These are phyloP conservation scores for Fulica atra DNA, from an alignment of 2,113 vertebrate genomes.

Conservation along the genomic window DNA sequence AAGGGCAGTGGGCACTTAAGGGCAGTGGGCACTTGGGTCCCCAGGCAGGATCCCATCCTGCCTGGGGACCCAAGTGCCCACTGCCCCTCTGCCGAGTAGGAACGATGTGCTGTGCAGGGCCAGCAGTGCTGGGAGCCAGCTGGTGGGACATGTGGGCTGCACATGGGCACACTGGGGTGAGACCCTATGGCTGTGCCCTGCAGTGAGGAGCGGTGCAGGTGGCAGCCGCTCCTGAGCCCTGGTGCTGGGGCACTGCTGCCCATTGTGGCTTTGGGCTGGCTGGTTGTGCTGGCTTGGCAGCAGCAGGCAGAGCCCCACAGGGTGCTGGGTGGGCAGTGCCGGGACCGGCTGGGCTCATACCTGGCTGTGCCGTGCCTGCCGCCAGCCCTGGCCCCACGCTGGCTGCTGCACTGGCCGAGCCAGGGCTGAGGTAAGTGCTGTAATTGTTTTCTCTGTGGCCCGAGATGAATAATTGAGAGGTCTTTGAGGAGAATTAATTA, in stretches of 20 bases:
- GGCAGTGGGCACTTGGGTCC: background rate
- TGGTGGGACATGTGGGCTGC: accelerated
- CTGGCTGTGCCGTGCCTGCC: background rate
- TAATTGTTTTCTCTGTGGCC: slow-evolving; percentile 76
- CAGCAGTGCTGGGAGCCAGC: background rate
- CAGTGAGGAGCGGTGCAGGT: accelerated
- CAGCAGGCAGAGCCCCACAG: too few relatives aligned
- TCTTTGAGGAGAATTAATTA: slow-evolving; percentile 86
- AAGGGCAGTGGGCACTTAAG: accelerated
- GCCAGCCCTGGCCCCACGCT: background rate
- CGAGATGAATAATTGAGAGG: slow-evolving; percentile 83
- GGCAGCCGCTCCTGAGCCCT: background rate
- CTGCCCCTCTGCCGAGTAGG: accelerated
- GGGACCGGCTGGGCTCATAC: too few relatives aligned
- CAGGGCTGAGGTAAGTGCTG: slow-evolving; percentile 52
- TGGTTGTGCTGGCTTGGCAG: background rate
- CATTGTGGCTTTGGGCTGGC: background rate
- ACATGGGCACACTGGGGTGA: accelerated
- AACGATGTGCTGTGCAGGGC: background rate
- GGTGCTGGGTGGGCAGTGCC: too few relatives aligned
- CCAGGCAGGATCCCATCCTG: accelerated
- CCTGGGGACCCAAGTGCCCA: too few relatives aligned
- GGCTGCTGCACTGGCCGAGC: background rate
- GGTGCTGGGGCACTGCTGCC: background rate
- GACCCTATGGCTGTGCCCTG: accelerated